Base-by-base conservation (phyloP, 2,113 vertebrate genomes). In the Thalassoma bifasciatum region DNA sequence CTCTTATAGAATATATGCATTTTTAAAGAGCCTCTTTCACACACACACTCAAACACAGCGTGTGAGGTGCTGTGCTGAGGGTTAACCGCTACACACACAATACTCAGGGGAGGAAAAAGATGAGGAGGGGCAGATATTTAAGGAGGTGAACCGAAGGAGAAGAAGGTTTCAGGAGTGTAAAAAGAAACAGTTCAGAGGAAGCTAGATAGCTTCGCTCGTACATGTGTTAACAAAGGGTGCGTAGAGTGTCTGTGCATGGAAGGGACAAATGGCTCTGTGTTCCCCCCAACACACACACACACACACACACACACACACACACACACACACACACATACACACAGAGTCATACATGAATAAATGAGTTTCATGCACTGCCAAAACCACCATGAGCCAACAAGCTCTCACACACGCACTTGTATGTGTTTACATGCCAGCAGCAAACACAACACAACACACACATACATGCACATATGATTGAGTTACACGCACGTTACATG, bases 1-100 rank as follows among this genome's bases (percentile, higher is more conserved):
- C 72, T 72, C 83, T 73, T 89, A 90, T 84, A 85, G 88, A 90
- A 90, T 86, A 88, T 87, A 87, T 91, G 82, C 85, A 91, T 92
- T 92, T 91, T 86, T 83, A 59, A 90, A 86, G 88, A 49, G 70
- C 72, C 36, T 36, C 71, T 56, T 24, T 77, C 74, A 64, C 73
- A 60, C 69, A 76, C 44, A 56, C 23, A 34, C 69, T 73, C 44
- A 56, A 21, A 34, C 5, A 34, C 56, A 12, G 3, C 50, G 58
- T 24, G 49, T 52, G 54, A 69, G 60, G 51, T 10, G 52, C 57
- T 47, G 22, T 19, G 38, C 44, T 42, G 44, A 4, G 21, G 50
- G 60, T 69, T 62, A 65, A 77, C 56, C 60, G 63, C 61, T 3
- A 21, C 54, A 26, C 53, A 53, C 47, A 53, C 47, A 66, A 21